Base-by-base conservation (phyloP, 2,888 invertebrate genomes). In the Junonia oenone region DNA sequence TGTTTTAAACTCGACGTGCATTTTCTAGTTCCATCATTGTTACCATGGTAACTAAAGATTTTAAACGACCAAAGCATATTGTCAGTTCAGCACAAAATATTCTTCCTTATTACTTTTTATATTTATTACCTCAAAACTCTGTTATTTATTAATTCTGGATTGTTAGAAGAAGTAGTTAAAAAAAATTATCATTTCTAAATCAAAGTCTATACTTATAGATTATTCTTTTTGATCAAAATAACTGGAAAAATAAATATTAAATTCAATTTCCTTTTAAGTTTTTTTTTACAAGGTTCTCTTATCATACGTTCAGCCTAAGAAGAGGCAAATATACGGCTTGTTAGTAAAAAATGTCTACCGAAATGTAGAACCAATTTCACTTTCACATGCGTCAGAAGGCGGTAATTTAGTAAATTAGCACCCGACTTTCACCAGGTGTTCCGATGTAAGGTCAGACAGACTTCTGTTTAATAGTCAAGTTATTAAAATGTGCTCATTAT, bases 351-450 rank as follows among this genome's bases (percentile, higher is more conserved):
- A 8, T 40, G 17, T 9, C 19, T 40, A 11, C 11, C n/a, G n/a
- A 33, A 19, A 40, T 5, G 14, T 22, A 5, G 4, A 19, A 11
- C 17, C 19, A 48, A 50, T 35, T 52, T 51, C 56, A 59, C 61
- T 61, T 61, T 59, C 56, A 59, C 59, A 51, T 76, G 72, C 65
- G 66, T 62, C 66, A 63, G 58, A 51, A 46, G 17, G 29, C 29
- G 52, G 60, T 59, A 59, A 58, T 66, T 64, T 68, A 64, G 62
- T 70, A 66, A 68, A 70, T 68, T 65, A 55, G 50, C 40, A 54
- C 54, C 6, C 45, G 43, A 59, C 61, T 61, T 61, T 61, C 61
- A 59, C 61, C 59, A 46, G 45, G 49, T 51, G 45, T 33, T 48
- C 51, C 29, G 26, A 45, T 47, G 43, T 31, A 54, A 54, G 51